Conservation (phyloP, 2,888 invertebrate species). For the Phaonia tiefii region DNA sequence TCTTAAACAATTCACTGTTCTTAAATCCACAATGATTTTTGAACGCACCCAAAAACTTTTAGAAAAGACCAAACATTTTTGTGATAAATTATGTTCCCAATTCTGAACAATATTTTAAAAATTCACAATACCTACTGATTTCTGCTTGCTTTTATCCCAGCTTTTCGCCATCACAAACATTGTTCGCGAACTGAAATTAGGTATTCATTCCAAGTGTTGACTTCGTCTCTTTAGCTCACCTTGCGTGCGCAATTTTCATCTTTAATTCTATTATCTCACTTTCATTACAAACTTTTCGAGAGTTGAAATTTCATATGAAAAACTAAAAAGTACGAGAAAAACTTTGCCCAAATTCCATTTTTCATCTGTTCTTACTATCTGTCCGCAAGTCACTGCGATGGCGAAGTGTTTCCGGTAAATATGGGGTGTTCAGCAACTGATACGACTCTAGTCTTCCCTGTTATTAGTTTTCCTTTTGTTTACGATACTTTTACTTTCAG, state of each 20-base stretch:
- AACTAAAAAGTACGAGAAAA: slow-evolving; percentile 21
- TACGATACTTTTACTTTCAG: slow-evolving; percentile 7
- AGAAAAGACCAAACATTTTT: neutral
- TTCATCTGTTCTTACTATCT: slow-evolving; percentile 41
- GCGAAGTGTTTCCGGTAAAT: no score
- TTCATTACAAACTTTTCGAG: slow-evolving; percentile 57
- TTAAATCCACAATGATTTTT: no score
- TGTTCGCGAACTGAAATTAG: neutral
- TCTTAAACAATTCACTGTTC: no score
- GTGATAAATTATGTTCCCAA: neutral
- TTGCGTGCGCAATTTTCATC: slow-evolving; percentile 39
- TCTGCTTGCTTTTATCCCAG: neutral
- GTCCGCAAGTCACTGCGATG: slow-evolving; percentile 7
- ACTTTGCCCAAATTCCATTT: slow-evolving; percentile 55
- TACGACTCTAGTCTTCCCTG: slow-evolving; percentile 35
- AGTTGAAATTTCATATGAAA: slow-evolving; percentile 14
- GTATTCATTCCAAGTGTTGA: neutral
- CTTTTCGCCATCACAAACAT: neutral
- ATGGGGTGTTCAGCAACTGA: slow-evolving; percentile 51
- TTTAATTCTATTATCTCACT: slow-evolving; percentile 50
- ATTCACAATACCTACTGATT: neutral
- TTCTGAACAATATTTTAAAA: no score
- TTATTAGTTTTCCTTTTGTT: slow-evolving; percentile 16
- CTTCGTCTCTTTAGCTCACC: neutral
- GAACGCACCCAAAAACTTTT: no score